These are phyloP conservation scores for Heliocidaris tuberculata DNA, from an alignment of 35 echinoderm and acorn worm genomes.

Conservation along the genomic window DNA sequence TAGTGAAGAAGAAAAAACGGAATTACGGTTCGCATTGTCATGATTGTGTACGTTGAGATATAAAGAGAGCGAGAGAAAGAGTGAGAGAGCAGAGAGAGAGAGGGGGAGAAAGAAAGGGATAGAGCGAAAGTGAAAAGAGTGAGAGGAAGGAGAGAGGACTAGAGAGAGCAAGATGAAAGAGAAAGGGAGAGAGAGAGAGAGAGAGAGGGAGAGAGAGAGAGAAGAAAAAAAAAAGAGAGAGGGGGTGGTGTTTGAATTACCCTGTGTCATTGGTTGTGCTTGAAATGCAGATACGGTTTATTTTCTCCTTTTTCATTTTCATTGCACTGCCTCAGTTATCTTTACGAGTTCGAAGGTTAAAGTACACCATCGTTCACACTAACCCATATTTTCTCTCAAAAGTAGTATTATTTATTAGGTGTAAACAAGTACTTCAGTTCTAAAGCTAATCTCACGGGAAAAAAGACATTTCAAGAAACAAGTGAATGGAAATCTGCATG, in stretches of 20 bases:
- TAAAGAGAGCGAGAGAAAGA: neutral
- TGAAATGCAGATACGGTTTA: neutral
- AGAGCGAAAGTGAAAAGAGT: neutral
- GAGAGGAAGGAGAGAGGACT: neutral
- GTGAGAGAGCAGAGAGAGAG: neutral
- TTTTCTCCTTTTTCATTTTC: neutral
- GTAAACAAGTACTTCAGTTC: too few species aligned
- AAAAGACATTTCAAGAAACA: too few species aligned
- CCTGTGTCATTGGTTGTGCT: neutral
- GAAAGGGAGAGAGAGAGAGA: neutral
- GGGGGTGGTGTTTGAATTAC: neutral
- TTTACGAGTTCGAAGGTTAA: constrained; percentile 1
- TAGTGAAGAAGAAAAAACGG: too few species aligned
- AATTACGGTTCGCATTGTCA: too few species aligned
- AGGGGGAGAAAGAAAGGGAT: neutral
- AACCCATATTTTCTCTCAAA: too few species aligned
- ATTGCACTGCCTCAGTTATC: neutral
- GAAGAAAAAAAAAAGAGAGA: too few species aligned
- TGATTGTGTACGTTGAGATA: neutral
- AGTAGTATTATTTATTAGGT: too few species aligned
- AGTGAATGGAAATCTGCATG: too few species aligned
- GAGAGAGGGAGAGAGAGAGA: neutral
- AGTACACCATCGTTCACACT: neutral
- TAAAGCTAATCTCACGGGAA: too few species aligned
- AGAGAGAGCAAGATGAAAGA: neutral